phyloP scores from a whole-genome alignment of 2,888 invertebrate species.

The Aethes cnicana region DNA sequence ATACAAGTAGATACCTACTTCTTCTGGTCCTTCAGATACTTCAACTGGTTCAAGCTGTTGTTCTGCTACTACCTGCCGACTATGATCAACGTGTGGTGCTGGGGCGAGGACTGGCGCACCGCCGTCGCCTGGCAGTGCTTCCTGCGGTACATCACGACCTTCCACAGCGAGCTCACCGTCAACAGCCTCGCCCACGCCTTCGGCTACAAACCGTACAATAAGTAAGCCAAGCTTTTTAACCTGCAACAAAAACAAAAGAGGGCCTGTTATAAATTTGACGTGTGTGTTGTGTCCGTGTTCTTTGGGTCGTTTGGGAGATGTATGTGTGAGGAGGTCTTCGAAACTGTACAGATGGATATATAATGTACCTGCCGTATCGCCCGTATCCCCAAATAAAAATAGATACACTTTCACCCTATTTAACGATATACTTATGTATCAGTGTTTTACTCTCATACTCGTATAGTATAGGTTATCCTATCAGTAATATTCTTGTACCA shows the following conservation, averaged over 20 bases:
- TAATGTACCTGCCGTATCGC: too few relatives aligned
- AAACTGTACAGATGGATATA: too few relatives aligned
- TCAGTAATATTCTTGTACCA: too few relatives aligned
- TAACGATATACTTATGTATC: too few relatives aligned
- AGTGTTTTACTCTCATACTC: too few relatives aligned
- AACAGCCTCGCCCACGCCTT: slow-evolving; percentile 92
- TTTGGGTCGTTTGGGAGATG: too few relatives aligned
- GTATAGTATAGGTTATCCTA: too few relatives aligned
- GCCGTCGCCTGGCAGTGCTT: slow-evolving; percentile 88
- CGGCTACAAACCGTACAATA: slow-evolving; percentile 80
- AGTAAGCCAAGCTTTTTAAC: slow-evolving; percentile 51
- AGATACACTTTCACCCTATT: too few relatives aligned
- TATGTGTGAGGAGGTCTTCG: too few relatives aligned
- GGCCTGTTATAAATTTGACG: slow-evolving; percentile 22
- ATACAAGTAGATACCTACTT: too few relatives aligned
- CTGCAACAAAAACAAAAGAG: slow-evolving; percentile 19
- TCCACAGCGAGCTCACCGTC: slow-evolving; percentile 94
- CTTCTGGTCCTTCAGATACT: slow-evolving; percentile 82
- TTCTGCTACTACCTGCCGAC: slow-evolving; percentile 89
- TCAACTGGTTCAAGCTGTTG: slow-evolving; percentile 84
- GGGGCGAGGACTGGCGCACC: slow-evolving; percentile 86
- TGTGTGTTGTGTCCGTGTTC: too few relatives aligned
- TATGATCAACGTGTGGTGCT: slow-evolving; percentile 85
- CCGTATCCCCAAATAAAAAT: too few relatives aligned
- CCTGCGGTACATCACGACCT: slow-evolving; percentile 87